These are phyloP conservation scores for Mylabris sibirica DNA, from an alignment of 2,888 invertebrate genomes.

Conservation along the genomic window DNA sequence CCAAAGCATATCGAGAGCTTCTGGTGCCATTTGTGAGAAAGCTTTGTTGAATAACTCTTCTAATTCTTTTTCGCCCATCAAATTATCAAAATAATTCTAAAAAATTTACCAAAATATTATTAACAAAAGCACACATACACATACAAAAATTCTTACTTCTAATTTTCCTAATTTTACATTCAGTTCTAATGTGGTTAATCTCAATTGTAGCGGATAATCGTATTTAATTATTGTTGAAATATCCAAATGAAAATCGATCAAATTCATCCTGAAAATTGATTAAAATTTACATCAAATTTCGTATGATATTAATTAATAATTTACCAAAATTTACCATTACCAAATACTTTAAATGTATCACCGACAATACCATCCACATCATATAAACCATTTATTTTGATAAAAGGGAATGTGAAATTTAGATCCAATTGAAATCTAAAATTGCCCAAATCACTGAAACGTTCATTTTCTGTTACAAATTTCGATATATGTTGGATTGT, in stretches of 20 bases:
- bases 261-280: constrained; percentile 51
- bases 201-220: constrained; percentile 44
- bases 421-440: constrained; percentile 52
- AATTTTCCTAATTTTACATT: constrained; percentile 53
- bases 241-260: constrained; percentile 54
- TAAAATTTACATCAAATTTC: not conserved
- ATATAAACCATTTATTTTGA: constrained; percentile 58
- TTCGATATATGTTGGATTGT: constrained; percentile 57
- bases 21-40: constrained; percentile 57
- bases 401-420: constrained; percentile 57
- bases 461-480: constrained; percentile 56
- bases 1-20: constrained; percentile 60
- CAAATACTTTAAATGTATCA: constrained; percentile 54
- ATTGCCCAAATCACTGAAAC: constrained; percentile 53
- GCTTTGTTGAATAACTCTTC: constrained; percentile 58
- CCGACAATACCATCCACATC: constrained; percentile 56
- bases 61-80: constrained; percentile 56
- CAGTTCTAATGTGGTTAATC: constrained; percentile 50
- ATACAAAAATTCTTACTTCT: constrained; percentile 49
- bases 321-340: constrained; percentile 60
- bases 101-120: constrained; percentile 32
- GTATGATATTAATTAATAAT: constrained; percentile 17
- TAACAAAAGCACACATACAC: not conserved
- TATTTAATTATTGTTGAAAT: constrained; percentile 52
- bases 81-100: constrained; percentile 58